phyloP scores from a whole-genome alignment of 2,797 vertebrate genomes.

The Iguana delicatissima region DNA sequence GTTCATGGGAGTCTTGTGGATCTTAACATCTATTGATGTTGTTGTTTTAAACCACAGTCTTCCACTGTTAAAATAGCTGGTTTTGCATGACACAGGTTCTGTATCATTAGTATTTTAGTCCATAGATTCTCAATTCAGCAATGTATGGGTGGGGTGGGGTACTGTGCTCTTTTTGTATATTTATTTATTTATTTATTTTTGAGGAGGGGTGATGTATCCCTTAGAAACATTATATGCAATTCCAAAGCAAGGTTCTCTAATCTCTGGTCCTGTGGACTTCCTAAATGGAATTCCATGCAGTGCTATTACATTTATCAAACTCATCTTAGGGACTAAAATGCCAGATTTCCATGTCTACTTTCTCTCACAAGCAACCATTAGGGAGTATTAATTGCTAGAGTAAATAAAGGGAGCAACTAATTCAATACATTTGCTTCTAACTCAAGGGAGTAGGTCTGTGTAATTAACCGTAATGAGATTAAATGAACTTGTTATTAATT shows the following conservation, averaged over 20 bases:
- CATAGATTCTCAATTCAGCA: no score
- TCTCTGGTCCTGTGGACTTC: constrained; percentile 28
- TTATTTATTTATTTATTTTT: no score
- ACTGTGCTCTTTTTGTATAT: no score
- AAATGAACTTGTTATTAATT: constrained; percentile 78
- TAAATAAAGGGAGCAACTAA: constrained; percentile 75
- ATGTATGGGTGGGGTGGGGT: no score
- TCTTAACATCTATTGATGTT: background rate
- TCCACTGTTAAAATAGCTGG: constrained; percentile 41
- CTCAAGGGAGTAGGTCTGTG: constrained; percentile 72
- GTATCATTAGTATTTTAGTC: no score
- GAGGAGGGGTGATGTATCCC: constrained; percentile 29
- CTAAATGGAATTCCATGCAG: background rate
- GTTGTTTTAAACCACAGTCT: no score
- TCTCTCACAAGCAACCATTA: constrained; percentile 61
- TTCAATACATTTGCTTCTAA: constrained; percentile 69
- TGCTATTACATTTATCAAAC: constrained; percentile 40
- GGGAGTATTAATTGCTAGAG: constrained; percentile 61
- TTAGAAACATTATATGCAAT: constrained; percentile 49
- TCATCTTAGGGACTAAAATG: constrained; percentile 54
- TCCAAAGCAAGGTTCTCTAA: constrained; percentile 54
- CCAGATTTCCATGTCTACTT: constrained; percentile 43
- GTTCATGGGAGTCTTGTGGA: background rate
- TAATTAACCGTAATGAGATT: constrained; percentile 82
- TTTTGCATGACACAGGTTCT: constrained; percentile 46